These are phyloP conservation scores for Tympanoctomys barrerae DNA, from an alignment of 2,797 vertebrate species.

Conservation along the genomic window DNA sequence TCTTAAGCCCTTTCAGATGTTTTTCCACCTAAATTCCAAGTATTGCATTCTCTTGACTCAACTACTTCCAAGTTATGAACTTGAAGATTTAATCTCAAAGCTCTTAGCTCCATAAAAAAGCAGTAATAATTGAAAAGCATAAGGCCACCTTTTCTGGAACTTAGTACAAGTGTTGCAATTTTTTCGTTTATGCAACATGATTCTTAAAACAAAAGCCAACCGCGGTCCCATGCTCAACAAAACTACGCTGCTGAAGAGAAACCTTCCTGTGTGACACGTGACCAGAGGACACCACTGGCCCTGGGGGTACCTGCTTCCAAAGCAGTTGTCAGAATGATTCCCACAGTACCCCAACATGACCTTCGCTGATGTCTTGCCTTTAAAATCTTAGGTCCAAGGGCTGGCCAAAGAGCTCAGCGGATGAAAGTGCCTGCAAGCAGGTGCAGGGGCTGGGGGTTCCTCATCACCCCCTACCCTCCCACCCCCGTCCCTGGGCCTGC, in stretches of 20 bases:
- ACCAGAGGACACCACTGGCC: not conserved
- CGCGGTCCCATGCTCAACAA: not conserved
- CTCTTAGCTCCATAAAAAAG: not conserved
- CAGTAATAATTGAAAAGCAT: not conserved
- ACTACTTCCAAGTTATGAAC: conserved; percentile 31
- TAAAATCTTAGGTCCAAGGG: not conserved
- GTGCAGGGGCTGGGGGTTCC: no score
- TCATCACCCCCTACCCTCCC: no score
- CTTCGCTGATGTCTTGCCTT: not conserved
- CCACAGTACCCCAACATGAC: not conserved
- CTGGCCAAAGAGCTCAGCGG: no score
- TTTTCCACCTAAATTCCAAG: conserved; percentile 8
- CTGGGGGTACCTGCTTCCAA: not conserved
- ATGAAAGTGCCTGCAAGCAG: no score
- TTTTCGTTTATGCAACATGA: not conserved
- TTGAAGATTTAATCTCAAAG: conserved; percentile 24
- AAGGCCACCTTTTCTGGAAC: not conserved
- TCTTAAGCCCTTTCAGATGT: conserved; percentile 30
- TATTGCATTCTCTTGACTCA: not conserved
- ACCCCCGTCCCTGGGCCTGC: no score
- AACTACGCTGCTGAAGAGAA: not conserved
- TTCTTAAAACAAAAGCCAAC: not conserved
- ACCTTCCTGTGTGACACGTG: not conserved
- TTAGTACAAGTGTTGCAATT: not conserved
- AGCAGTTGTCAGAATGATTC: conserved; percentile 15